phyloP scores from a whole-genome alignment of 2,888 invertebrate genomes.

The Agonopterix arenella region DNA sequence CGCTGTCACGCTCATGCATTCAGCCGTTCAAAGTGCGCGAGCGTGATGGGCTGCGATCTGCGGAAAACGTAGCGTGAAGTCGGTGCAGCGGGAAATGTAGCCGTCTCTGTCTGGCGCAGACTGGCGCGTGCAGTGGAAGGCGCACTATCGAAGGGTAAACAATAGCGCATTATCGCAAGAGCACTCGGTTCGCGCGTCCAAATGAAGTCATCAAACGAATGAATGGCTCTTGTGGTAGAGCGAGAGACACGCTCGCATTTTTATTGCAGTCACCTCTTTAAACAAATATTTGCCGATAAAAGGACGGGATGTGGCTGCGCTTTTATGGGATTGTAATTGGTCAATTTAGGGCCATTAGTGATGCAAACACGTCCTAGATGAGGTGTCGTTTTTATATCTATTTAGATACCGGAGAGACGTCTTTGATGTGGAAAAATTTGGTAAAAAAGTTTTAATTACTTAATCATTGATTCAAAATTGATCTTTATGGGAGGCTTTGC shows the following conservation, averaged over 20 bases:
- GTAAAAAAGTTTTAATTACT: too few relatives aligned
- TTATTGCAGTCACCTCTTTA: slow-evolving; percentile 68
- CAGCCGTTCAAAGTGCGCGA: slow-evolving; percentile 29
- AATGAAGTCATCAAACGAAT: slow-evolving; percentile 77
- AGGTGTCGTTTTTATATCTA: background rate
- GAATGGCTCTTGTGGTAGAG: slow-evolving; percentile 60
- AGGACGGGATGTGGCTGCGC: slow-evolving; percentile 29
- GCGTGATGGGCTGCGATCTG: slow-evolving; percentile 46
- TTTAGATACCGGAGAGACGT: too few relatives aligned
- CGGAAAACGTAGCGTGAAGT: slow-evolving; percentile 41
- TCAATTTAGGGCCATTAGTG: slow-evolving; percentile 26
- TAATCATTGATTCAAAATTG: too few relatives aligned
- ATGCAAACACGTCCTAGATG: slow-evolving; percentile 24
- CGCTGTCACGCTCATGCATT: slow-evolving; percentile 50
- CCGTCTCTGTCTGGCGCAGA: slow-evolving; percentile 58
- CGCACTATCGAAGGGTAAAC: slow-evolving; percentile 76
- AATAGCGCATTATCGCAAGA: slow-evolving; percentile 74
- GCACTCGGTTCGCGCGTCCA: slow-evolving; percentile 68
- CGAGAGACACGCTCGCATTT: slow-evolving; percentile 66
- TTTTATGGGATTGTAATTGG: slow-evolving; percentile 29
- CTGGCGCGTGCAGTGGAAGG: slow-evolving; percentile 67
- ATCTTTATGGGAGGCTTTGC: too few relatives aligned
- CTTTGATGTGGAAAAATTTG: too few relatives aligned
- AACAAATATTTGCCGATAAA: slow-evolving; percentile 62
- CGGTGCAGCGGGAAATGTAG: slow-evolving; percentile 38